phyloP scores from a whole-genome alignment of 2,113 vertebrate species.

The Acrocephalus arundinaceus region DNA sequence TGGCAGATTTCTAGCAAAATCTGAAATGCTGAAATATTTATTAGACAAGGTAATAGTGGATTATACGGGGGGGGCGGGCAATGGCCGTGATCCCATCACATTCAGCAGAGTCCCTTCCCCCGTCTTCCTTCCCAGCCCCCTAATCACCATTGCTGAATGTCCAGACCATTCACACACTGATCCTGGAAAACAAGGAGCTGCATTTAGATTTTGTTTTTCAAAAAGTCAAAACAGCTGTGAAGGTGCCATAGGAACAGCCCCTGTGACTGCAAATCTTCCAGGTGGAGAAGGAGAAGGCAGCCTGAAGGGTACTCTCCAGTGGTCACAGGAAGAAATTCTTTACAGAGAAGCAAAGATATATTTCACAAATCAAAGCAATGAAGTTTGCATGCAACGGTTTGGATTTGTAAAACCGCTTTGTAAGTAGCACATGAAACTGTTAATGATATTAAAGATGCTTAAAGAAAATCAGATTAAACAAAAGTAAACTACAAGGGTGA shows the following conservation, averaged over 20 bases:
- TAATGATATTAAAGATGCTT: neutral
- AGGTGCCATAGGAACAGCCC: neutral
- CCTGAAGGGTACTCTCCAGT: conserved; percentile 20
- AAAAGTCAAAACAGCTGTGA: neutral
- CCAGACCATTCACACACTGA: neutral
- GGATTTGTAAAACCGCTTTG: neutral
- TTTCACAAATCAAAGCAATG: conserved; percentile 1
- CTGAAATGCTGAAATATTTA: neutral
- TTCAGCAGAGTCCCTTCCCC: neutral
- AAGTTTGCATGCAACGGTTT: neutral
- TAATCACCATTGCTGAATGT: neutral
- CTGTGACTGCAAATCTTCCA: neutral
- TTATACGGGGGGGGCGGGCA: neutral
- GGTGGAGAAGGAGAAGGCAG: neutral
- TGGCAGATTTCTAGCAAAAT: neutral
- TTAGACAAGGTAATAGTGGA: neutral
- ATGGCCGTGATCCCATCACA: neutral
- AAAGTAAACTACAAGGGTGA: neutral
- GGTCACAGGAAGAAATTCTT: conserved; percentile 32
- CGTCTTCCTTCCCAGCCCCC: neutral
- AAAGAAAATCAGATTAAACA: neutral
- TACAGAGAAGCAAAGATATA: neutral
- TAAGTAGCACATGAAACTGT: neutral
- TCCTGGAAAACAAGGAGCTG: neutral
- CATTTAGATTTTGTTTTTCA: neutral